Evolutionary conservation across 1,140 invertebrate genomes (phyloP).

Genomic region (Caenorhabditis latens): DNA sequence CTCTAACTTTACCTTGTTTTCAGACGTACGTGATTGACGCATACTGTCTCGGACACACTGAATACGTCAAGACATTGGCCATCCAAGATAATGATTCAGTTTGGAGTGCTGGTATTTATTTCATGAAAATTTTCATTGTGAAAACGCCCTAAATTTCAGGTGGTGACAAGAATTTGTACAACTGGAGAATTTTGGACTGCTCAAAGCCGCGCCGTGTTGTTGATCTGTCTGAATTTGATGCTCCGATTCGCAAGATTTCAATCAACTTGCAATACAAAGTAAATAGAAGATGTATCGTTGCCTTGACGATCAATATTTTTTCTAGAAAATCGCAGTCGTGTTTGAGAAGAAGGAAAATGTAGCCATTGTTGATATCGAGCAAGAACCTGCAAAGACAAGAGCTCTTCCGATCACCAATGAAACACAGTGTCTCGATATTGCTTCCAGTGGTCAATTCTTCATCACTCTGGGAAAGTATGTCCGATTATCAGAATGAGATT

Average conservation of each 20-base stretch:
- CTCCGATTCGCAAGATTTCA: conserved; percentile 20
- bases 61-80: conserved; percentile 44
- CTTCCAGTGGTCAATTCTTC: background rate
- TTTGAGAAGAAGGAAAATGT: conserved; percentile 10
- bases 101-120: conserved; percentile 18
- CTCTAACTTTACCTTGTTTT: background rate
- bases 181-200: background rate
- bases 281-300: background rate
- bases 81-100: conserved; percentile 34
- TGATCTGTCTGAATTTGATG: background rate
- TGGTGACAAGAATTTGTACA: conserved; percentile 26
- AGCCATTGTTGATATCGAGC: background rate
- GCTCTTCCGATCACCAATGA: background rate
- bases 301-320: background rate
- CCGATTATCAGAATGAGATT: no score
- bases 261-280: conserved; percentile 19
- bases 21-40: conserved; percentile 26
- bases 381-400: background rate
- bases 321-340: conserved; percentile 5
- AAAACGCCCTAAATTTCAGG: background rate
- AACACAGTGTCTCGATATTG: conserved; percentile 7
- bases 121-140: background rate
- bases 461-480: conserved; percentile 9
- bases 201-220: background rate
- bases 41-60: conserved; percentile 45